phyloP scores from a whole-genome alignment of 2,888 invertebrate species.

The Andrena minutula region DNA sequence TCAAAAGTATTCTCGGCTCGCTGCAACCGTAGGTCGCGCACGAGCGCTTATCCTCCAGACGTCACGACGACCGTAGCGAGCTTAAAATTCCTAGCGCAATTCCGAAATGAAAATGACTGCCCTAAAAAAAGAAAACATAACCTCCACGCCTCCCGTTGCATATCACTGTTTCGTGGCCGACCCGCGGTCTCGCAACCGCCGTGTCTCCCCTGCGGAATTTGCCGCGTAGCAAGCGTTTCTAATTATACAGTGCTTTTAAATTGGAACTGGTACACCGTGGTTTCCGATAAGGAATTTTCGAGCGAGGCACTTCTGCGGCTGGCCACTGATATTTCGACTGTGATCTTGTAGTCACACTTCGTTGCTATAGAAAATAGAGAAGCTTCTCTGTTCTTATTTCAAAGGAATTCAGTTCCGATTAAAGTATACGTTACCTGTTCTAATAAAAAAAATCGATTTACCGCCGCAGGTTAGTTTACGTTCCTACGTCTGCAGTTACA shows the following conservation, averaged over 20 bases:
- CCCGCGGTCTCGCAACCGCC: neutral
- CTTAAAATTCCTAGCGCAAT: constrained; percentile 37
- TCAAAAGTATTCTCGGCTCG: constrained; percentile 58
- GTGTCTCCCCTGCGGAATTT: neutral
- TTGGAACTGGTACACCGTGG: too few relatives aligned
- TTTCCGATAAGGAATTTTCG: too few relatives aligned
- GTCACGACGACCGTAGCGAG: constrained; percentile 12
- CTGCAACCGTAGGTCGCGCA: neutral
- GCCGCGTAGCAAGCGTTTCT: neutral
- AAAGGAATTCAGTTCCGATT: neutral
- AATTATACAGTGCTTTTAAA: neutral
- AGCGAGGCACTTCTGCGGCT: neutral
- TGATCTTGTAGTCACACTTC: neutral
- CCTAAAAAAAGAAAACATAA: constrained; percentile 21
- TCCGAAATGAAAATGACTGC: constrained; percentile 25
- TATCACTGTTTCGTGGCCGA: neutral
- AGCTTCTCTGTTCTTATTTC: neutral
- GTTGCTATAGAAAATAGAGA: neutral
- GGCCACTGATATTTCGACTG: neutral
- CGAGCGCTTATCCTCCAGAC: constrained; percentile 8
- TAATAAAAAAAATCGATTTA: constrained; percentile 25
- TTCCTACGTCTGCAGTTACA: constrained; percentile 1
- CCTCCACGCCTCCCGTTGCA: neutral
- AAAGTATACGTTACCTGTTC: neutral
- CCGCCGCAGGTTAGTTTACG: constrained; percentile 20